phyloP scores from a whole-genome alignment of 1,140 invertebrate species.

The Amyelois transitella region DNA sequence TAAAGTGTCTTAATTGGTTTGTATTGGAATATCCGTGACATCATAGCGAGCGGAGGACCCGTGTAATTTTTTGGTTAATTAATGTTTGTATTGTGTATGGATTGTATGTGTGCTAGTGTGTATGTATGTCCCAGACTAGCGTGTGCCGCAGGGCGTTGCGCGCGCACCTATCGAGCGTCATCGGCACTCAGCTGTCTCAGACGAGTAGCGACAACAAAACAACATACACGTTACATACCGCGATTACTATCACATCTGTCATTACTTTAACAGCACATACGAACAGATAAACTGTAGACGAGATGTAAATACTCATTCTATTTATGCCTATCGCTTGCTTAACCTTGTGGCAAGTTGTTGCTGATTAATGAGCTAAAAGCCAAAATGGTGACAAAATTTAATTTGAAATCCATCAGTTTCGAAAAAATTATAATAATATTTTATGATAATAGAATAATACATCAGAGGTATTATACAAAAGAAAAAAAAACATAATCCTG shows the following conservation, averaged over 20 bases:
- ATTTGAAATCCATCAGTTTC: too few species aligned
- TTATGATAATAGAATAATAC: too few species aligned
- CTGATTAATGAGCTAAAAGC: too few species aligned
- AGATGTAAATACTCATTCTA: too few species aligned
- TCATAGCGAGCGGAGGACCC: background rate
- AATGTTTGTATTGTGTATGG: too few species aligned
- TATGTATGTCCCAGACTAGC: constrained; percentile 21
- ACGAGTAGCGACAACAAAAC: background rate
- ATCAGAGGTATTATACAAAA: too few species aligned
- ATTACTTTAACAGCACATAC: background rate
- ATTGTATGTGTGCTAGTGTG: constrained; percentile 2
- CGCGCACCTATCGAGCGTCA: constrained; percentile 58
- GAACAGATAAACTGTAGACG: background rate
- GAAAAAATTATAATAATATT: too few species aligned
- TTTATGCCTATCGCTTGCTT: too few species aligned
- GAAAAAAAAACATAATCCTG: too few species aligned
- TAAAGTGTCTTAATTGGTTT: background rate
- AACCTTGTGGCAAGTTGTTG: too few species aligned
- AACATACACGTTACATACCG: background rate
- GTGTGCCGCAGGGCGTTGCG: constrained; percentile 39
- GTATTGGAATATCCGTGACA: background rate
- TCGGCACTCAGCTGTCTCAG: constrained; percentile 10
- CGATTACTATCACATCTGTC: background rate
- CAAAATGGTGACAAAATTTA: too few species aligned
- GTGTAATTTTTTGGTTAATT: background rate